Percentiles rank a stretch among this genome's conserved stretches.
Evolutionary conservation across 2,888 invertebrate species (phyloP).

Genomic region (Philhelius pedissequus): DNA sequence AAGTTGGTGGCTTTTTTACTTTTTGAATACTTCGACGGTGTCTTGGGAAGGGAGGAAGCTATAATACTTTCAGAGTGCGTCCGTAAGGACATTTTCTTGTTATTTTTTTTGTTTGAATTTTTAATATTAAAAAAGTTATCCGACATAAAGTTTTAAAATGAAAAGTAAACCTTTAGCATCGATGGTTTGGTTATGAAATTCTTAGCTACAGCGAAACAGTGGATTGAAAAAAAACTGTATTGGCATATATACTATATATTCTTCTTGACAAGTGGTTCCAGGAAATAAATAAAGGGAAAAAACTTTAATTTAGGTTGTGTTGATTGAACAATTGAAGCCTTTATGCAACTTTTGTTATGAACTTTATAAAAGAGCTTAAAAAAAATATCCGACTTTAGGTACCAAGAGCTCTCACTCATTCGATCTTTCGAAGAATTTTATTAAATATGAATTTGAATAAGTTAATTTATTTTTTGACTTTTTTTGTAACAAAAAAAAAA

Average conservation of each 20-base stretch:
- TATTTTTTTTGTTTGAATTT: not conserved
- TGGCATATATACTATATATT: not conserved
- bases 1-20: constrained; percentile 10
- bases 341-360: not conserved
- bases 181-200: not conserved
- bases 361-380: not conserved
- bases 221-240: not conserved
- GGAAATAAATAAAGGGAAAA: no score
- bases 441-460: no score
- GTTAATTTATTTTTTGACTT: no score
- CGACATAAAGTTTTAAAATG: constrained; percentile 29
- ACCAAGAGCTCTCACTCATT: not conserved
- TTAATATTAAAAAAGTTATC: constrained; percentile 59
- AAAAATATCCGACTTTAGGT: not conserved
- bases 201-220: not conserved
- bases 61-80: constrained; percentile 17
- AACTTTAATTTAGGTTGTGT: not conserved
- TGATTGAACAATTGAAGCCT: not conserved
- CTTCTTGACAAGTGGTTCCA: not conserved
- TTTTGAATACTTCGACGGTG: not conserved
- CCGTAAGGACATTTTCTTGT: constrained; percentile 2
- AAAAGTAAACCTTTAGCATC: constrained; percentile 27
- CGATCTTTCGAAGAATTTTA: no score
- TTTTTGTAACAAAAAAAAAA: no score
- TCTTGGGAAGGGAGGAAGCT: constrained; percentile 22